Evolutionary conservation across 1,140 invertebrate species (phyloP), one percentile per base, ranked within the genome.

Genomic region (Pogonus chalceus): DNA sequence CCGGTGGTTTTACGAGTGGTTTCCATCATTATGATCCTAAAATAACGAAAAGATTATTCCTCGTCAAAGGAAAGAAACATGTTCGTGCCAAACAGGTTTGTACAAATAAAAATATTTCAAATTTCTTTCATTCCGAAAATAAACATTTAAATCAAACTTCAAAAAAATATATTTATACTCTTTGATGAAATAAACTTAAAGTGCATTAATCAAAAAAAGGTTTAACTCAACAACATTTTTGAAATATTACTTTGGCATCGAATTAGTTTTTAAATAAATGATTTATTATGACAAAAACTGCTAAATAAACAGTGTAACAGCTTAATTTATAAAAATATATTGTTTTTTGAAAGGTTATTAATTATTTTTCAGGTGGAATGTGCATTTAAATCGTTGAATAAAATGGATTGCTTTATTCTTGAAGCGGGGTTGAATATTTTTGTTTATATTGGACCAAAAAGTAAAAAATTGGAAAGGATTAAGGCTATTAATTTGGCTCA

Each of bases 31-130:
- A 92, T 2, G 78, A 83, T 58, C 83, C 91, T 63, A 79, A 80
- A 7, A 79, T 80, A 35, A 79, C 83, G 56, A 88, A 86, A 61
- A 76, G 85, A 55, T 73, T 95, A 12, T 88, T 92, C 73, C 87
- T 92, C 62, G 84, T 94, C 35, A 95, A 94, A 69, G 92, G 92
- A 49, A 92, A 92, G 63, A 80, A 82, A 55, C 90, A 92, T 66
- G 83, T 93, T 49, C 77, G 90, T 39, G 85, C 92, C 4, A 76
- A 79, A 57, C 83, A 90, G 76, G 37, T 43, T 18, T n/a, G n/a
- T n/a, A n/a, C n/a, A n/a, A n/a, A n/a, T n/a, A n/a, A n/a, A n/a
- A n/a, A n/a, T n/a, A n/a, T n/a, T n/a, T n/a, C n/a, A n/a, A n/a
- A n/a, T n/a, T n/a, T n/a, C n/a, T n/a, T n/a, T n/a, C n/a, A n/a